A percentile compares a stretch with the other conserved stretches of the same genome.
phyloP scores from a whole-genome alignment of 2,113 vertebrate genomes.

The Podiceps cristatus region DNA sequence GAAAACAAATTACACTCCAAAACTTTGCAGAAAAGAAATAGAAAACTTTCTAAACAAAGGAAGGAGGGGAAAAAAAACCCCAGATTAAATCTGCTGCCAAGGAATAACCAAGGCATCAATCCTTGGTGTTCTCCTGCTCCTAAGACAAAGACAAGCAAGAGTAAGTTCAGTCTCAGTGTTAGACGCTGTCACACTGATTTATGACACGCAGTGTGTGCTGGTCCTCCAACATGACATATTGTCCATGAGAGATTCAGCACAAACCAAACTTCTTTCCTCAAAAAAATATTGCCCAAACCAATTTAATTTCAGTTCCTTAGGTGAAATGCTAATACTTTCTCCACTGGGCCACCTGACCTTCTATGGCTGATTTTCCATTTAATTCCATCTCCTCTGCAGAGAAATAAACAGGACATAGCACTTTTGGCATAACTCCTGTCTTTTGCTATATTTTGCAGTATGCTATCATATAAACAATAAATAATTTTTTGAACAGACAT shows the following conservation, averaged over 20 bases:
- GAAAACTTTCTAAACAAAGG: not conserved
- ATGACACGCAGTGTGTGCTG: not conserved
- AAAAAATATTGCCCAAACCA: constrained; percentile 9
- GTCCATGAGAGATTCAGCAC: not conserved
- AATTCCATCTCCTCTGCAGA: not conserved
- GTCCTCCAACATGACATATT: constrained; percentile 22
- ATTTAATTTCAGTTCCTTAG: constrained; percentile 27
- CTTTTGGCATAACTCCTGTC: not conserved
- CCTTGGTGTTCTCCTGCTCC: constrained; percentile 12
- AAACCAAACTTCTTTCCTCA: constrained; percentile 9
- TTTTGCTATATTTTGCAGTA: not conserved
- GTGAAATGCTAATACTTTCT: constrained; percentile 13
- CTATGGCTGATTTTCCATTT: not conserved
- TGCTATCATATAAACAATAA: not conserved
- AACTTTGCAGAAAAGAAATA: not conserved
- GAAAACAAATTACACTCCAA: not conserved
- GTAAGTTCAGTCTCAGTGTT: constrained; percentile 46
- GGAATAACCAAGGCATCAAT: constrained; percentile 39
- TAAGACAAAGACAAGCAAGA: constrained; percentile 54
- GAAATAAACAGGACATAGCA: not conserved
- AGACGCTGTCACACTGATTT: constrained; percentile 31
- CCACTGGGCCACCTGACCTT: not conserved
- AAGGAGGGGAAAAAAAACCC: fast-evolving
- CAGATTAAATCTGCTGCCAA: constrained; percentile 31
- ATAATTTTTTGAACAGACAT: not conserved